A percentile compares a stretch with the other conserved stretches of the same genome.
Evolutionary conservation across 2,113 vertebrate species (phyloP).

Genomic region (Microcebus jonahi): DNA sequence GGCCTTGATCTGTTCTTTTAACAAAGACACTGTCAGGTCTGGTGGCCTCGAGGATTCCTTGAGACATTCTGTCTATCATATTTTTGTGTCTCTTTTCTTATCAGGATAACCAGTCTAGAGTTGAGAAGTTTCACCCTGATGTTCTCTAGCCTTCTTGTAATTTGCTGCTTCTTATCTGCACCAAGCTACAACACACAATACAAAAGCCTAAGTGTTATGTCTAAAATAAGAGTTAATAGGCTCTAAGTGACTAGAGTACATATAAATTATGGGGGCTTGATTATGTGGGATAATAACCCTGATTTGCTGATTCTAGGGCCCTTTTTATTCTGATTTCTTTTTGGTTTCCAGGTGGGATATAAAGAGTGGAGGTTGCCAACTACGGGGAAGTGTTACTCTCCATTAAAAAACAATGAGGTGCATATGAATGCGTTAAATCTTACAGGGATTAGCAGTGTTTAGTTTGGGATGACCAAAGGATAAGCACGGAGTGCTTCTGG

Average conservation of each 20-base stretch:
- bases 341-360: background rate
- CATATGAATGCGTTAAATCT: constrained; percentile 26
- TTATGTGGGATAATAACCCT: background rate
- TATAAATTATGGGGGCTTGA: background rate
- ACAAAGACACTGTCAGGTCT: background rate
- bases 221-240: constrained; percentile 38
- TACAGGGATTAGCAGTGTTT: constrained; percentile 60
- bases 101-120: background rate
- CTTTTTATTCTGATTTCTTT: background rate
- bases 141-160: background rate
- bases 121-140: constrained; percentile 9
- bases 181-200: constrained; percentile 23
- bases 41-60: constrained; percentile 1
- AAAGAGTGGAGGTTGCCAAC: constrained; percentile 3
- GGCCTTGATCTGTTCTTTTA: constrained; percentile 39
- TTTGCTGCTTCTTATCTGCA: background rate
- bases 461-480: constrained; percentile 60
- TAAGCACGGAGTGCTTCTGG: constrained; percentile 57
- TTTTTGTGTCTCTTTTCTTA: background rate
- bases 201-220: constrained; percentile 50
- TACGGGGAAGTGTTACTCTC: constrained; percentile 3
- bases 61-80: background rate
- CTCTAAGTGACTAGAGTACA: background rate
- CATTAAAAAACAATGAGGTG: constrained; percentile 47
- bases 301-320: background rate